Percentiles rank a stretch among this genome's conserved stretches.
These are phyloP conservation scores for Proteles cristata DNA, from an alignment of 2,113 vertebrate species.

Conservation along the genomic window DNA sequence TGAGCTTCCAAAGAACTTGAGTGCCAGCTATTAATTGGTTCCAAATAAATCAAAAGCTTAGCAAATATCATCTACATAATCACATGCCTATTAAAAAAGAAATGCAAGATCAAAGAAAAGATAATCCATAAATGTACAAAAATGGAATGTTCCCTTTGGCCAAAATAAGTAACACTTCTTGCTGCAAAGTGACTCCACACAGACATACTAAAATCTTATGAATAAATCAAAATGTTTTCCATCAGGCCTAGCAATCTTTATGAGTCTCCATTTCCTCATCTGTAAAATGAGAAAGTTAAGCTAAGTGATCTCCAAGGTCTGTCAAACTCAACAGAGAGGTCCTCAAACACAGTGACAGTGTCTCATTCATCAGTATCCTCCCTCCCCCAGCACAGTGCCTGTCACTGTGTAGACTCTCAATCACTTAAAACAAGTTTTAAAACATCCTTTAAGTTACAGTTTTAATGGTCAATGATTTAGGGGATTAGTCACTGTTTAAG, in stretches of 20 bases:
- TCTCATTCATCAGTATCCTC: background rate
- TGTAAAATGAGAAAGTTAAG: slow-evolving; percentile 33
- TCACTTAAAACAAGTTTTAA: background rate
- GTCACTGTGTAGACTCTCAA: background rate
- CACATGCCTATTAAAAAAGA: slow-evolving; percentile 62
- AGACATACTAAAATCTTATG: slow-evolving; percentile 40
- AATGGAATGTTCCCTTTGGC: slow-evolving; percentile 12
- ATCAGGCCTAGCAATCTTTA: background rate
- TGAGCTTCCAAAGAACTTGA: slow-evolving; percentile 63
- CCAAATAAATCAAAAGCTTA: slow-evolving; percentile 69
- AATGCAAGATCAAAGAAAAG: slow-evolving; percentile 61
- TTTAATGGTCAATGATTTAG: slow-evolving; percentile 29
- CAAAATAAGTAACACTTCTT: slow-evolving; percentile 51
- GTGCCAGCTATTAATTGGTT: slow-evolving; percentile 53
- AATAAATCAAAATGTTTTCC: slow-evolving; percentile 56
- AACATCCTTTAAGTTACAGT: slow-evolving; percentile 27
- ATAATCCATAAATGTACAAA: slow-evolving; percentile 38
- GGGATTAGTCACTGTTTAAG: slow-evolving; percentile 10
- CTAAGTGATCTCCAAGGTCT: background rate
- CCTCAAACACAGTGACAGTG: background rate
- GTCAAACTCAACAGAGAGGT: background rate
- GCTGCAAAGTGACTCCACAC: slow-evolving; percentile 39
- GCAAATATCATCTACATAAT: slow-evolving; percentile 52
- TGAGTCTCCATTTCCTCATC: background rate
- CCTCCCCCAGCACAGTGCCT: background rate